Evolutionary conservation across 2,113 vertebrate species (phyloP).

Genomic region (Urocynchramus pylzowi): DNA sequence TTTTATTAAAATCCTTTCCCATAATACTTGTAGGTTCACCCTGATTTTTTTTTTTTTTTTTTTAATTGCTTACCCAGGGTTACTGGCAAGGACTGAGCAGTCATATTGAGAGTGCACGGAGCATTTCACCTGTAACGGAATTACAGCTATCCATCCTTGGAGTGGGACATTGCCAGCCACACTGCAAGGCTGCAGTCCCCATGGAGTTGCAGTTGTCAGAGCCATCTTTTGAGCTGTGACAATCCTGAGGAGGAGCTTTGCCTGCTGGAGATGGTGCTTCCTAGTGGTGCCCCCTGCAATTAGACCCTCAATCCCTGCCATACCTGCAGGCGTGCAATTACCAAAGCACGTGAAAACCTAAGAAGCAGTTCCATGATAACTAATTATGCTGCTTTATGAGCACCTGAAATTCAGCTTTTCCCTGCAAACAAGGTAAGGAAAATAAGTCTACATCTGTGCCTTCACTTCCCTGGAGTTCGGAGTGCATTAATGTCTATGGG

Average conservation of each 20-base stretch:
- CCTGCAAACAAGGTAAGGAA: constrained; percentile 38
- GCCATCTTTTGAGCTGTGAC: not conserved
- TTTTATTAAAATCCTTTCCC: not conserved
- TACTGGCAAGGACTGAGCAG: not conserved
- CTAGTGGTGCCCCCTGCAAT: not conserved
- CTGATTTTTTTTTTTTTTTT: not conserved
- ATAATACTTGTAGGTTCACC: not conserved
- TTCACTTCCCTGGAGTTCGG: constrained; percentile 38
- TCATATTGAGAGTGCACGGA: not conserved
- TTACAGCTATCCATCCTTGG: not conserved
- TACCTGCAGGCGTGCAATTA: not conserved
- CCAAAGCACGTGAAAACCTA: fast-evolving
- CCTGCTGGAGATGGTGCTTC: not conserved
- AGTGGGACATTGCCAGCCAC: not conserved
- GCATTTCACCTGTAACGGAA: not conserved
- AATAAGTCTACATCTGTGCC: constrained; percentile 7
- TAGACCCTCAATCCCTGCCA: not conserved
- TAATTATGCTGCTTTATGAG: not conserved
- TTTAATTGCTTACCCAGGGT: not conserved
- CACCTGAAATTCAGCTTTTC: not conserved
- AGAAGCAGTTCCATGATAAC: not conserved
- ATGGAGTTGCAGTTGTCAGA: not conserved
- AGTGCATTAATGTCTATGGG: constrained; percentile 36
- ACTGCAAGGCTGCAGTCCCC: not conserved
- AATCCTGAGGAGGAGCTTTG: not conserved